Conservation (phyloP, 2,888 invertebrate species). For the Toxonevra muliebris region DNA sequence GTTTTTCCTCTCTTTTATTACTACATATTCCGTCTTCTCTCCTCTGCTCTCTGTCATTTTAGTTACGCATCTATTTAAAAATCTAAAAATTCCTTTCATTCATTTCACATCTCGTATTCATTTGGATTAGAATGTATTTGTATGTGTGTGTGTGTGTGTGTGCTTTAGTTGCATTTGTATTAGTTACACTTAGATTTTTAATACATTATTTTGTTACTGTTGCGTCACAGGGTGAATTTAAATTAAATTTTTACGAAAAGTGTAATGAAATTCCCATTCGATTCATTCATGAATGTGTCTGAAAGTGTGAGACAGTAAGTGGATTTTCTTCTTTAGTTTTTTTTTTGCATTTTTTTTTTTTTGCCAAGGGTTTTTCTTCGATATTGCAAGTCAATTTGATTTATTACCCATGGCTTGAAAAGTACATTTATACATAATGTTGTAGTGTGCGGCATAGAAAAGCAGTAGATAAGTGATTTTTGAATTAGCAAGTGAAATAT, state of each 20-base stretch:
- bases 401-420: slow-evolving; percentile 18
- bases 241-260: slow-evolving; percentile 15
- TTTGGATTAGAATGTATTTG: too few relatives aligned
- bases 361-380: not conserved
- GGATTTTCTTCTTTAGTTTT: slow-evolving; percentile 17
- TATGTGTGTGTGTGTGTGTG: too few relatives aligned
- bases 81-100: not conserved
- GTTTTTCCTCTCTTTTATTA: slow-evolving; percentile 40
- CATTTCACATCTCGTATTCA: not conserved
- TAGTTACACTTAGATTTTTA: not conserved
- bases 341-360: slow-evolving; percentile 12
- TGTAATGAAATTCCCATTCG: slow-evolving; percentile 3
- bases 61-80: slow-evolving; percentile 30
- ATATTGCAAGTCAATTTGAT: slow-evolving; percentile 28
- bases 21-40: slow-evolving; percentile 12
- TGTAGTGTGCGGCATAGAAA: too few relatives aligned
- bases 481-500: too few relatives aligned
- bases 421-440: too few relatives aligned
- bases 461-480: too few relatives aligned
- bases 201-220: not conserved
- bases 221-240: slow-evolving; percentile 1
- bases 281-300: slow-evolving; percentile 3
- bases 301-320: slow-evolving; percentile 13
- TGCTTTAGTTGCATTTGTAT: not conserved
- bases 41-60: slow-evolving; percentile 17